A percentile compares a stretch with the other conserved stretches of the same genome.
Conservation (phyloP, 2,113 vertebrate genomes). For the Chloebia gouldiae region DNA sequence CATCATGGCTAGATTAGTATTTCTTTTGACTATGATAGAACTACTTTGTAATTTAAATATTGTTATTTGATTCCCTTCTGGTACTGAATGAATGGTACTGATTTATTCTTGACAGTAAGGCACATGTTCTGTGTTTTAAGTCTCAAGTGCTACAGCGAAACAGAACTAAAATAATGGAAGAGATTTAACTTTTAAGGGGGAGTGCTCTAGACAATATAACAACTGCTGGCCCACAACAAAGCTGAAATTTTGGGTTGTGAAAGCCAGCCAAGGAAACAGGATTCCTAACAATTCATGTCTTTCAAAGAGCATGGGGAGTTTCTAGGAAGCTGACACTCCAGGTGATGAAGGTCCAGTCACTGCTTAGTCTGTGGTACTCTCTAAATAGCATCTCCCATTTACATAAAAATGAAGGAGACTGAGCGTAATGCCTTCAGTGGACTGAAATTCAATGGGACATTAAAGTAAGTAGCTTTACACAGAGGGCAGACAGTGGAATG, state of each 20-base stretch:
- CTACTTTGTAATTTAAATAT: not conserved
- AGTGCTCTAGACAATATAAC: not conserved
- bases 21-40: not conserved
- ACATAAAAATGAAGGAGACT: not conserved
- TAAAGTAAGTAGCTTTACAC: not conserved
- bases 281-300: not conserved
- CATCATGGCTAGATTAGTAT: not conserved
- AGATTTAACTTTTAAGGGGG: not conserved
- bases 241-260: not conserved
- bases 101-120: not conserved
- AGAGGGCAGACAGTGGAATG: not conserved
- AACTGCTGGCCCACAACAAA: not conserved
- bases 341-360: constrained; percentile 2
- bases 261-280: not conserved
- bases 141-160: not conserved
- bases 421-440: not conserved
- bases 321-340: not conserved
- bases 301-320: not conserved
- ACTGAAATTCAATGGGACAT: not conserved
- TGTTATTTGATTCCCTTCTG: not conserved
- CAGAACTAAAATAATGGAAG: not conserved
- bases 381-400: not conserved
- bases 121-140: not conserved
- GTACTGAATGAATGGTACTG: not conserved
- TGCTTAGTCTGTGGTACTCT: not conserved